These are phyloP conservation scores for Cheumatopsyche charites DNA, from an alignment of 1,140 invertebrate genomes.

Conservation along the genomic window DNA sequence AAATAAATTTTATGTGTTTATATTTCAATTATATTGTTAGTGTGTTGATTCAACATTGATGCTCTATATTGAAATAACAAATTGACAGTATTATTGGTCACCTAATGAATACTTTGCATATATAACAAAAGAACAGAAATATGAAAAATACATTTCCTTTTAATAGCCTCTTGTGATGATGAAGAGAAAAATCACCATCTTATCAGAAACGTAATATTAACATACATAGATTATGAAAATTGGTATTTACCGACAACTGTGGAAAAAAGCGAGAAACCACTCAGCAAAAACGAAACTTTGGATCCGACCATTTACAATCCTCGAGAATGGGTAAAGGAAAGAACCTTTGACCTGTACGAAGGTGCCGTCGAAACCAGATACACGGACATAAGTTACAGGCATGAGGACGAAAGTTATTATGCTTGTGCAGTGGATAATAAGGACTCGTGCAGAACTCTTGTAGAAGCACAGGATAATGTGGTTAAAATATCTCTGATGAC, in stretches of 20 bases:
- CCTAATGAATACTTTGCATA: background rate
- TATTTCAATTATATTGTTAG: no score
- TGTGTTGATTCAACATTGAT: no score
- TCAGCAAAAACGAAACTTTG: slow-evolving; percentile 51
- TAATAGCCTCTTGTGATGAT: slow-evolving; percentile 51
- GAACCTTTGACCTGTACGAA: slow-evolving; percentile 56
- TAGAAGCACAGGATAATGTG: slow-evolving; percentile 65
- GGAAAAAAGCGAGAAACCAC: slow-evolving; percentile 45
- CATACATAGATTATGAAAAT: slow-evolving; percentile 62
- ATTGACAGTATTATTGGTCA: background rate
- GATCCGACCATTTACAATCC: slow-evolving; percentile 57
- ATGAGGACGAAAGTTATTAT: slow-evolving; percentile 46
- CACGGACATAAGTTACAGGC: slow-evolving; percentile 55
- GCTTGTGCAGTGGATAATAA: slow-evolving; percentile 47
- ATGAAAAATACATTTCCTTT: slow-evolving; percentile 42
- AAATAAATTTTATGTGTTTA: no score
- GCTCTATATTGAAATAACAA: no score
- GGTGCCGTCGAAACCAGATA: slow-evolving; percentile 55
- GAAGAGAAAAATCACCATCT: slow-evolving; percentile 48
- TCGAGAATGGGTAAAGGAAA: slow-evolving; percentile 55
- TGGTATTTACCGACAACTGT: slow-evolving; percentile 66
- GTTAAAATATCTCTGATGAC: slow-evolving; percentile 65
- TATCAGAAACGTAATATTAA: slow-evolving; percentile 59
- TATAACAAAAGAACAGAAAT: slow-evolving; percentile 22
- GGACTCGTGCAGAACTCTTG: slow-evolving; percentile 52